Evolutionary conservation across 2,888 invertebrate species (phyloP), one percentile per base, ranked within the genome.

Genomic region (Minunthozetes semirufus): DNA sequence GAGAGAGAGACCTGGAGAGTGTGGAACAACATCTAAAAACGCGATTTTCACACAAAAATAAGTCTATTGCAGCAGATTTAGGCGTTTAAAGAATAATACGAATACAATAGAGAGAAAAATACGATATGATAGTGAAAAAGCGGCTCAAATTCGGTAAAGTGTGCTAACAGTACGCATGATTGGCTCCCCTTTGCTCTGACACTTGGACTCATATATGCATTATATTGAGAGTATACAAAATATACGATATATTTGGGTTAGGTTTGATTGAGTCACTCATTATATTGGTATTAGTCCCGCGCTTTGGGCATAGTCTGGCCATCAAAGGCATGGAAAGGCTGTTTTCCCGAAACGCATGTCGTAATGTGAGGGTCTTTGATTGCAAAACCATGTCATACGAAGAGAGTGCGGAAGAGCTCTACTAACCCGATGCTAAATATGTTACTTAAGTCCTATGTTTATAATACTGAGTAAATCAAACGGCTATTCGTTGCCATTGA

Each of bases 11-110:
- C n/a, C 11, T 33, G 9, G 70, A 70, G 42, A 38, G 42, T 48
- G 70, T 22, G n/a, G 46, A 19, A 48, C 8, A 13, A 29, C 71
- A 50, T 50, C 53, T 71, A 71, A 50, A 48, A 71, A 71, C 71
- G 71, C 48, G 29, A 50, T 71, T 48, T 53, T 71, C 46, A 71
- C 71, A 53, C 71, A 71, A 71, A 71, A 53, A 48, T 48, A 53
- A 53, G 27, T 42, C 25, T 50, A 48, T 71, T 1, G 15, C 71
- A 48, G 53, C 48, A 71, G 53, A 71, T 48, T 71, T 71, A 27
- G 17, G 33, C n/a, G 11, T 66, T 66, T 66, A 33, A 33, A 33
- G 66, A n/a, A 66, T 66, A 66, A 66, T 61, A n/a, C 59, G 22
- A 22, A 61, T 66, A 66, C 66, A 66, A 66, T 66, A 38, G 38